Conservation (phyloP, 2,888 invertebrate genomes). For the Lordiphosa andalusiaca region DNA sequence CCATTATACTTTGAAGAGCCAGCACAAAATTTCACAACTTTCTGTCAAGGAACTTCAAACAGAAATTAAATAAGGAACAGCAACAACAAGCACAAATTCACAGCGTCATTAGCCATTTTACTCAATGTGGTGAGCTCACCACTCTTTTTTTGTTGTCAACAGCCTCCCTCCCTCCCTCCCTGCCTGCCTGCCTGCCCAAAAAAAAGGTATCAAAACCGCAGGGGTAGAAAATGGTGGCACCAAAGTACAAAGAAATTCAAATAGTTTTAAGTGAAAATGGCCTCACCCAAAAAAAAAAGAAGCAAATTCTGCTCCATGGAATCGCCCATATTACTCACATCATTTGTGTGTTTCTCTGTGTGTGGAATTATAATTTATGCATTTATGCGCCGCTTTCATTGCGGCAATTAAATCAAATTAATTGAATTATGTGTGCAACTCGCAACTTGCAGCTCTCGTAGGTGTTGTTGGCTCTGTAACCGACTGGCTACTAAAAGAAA, state of each 20-base stretch:
- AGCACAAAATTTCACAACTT: constrained; percentile 56
- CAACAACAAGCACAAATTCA: constrained; percentile 47
- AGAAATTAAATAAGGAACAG: constrained; percentile 26
- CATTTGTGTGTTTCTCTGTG: neutral
- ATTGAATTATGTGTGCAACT: constrained; percentile 46
- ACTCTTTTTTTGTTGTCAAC: constrained; percentile 1
- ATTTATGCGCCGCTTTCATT: constrained; percentile 49
- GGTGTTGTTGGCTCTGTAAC: constrained; percentile 9
- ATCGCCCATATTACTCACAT: neutral
- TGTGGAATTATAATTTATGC: constrained; percentile 38
- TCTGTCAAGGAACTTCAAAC: constrained; percentile 24
- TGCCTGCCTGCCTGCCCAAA: no score
- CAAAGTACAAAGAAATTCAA: no score
- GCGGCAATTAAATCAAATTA: constrained; percentile 52
- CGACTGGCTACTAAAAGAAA: constrained; percentile 1
- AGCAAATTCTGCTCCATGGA: neutral
- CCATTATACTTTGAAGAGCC: constrained; percentile 39
- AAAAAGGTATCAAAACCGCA: no score
- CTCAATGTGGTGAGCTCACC: constrained; percentile 18
- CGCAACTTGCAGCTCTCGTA: constrained; percentile 26
- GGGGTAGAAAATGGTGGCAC: no score
- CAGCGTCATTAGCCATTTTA: constrained; percentile 57
- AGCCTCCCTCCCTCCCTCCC: neutral
- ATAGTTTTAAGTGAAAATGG: no score
- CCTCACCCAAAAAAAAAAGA: neutral